phyloP scores from a whole-genome alignment of 2,113 vertebrate genomes.

The Halichoeres trimaculatus region DNA sequence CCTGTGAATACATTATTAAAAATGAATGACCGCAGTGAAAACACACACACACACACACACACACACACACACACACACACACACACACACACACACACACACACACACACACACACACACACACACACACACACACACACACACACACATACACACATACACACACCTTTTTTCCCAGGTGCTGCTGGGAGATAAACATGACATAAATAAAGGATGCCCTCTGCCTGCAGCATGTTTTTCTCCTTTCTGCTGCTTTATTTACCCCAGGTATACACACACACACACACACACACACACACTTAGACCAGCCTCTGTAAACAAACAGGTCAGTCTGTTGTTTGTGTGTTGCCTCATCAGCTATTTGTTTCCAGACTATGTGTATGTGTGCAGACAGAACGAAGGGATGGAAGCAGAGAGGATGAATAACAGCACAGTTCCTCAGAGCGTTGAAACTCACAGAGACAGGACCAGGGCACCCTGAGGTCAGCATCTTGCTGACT shows the following conservation, averaged over 20 bases:
- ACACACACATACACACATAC: background rate
- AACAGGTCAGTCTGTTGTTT: conserved; percentile 62
- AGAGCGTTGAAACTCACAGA: too few species aligned
- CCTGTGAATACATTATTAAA: conserved; percentile 61
- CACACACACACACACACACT: conserved; percentile 38
- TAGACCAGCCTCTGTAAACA: conserved; percentile 62
- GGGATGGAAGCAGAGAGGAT: too few species aligned
- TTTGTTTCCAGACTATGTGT: too few species aligned
- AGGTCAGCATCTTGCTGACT: too few species aligned
- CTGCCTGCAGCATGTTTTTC: conserved; percentile 32
- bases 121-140: background rate
- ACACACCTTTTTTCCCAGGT: conserved; percentile 49
- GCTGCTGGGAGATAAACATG: conserved; percentile 67
- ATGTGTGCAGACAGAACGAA: too few species aligned
- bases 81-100: background rate
- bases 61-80: background rate
- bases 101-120: conserved; percentile 13
- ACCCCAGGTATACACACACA: conserved; percentile 39
- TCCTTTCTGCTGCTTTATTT: conserved; percentile 52
- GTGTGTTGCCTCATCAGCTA: conserved; percentile 47
- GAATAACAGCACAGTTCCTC: too few species aligned
- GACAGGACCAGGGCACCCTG: too few species aligned
- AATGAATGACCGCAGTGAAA: conserved; percentile 59
- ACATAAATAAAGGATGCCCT: conserved; percentile 60
- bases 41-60: conserved; percentile 26